phyloP scores from a whole-genome alignment of 2,888 invertebrate genomes.

The Atrina japonica region DNA sequence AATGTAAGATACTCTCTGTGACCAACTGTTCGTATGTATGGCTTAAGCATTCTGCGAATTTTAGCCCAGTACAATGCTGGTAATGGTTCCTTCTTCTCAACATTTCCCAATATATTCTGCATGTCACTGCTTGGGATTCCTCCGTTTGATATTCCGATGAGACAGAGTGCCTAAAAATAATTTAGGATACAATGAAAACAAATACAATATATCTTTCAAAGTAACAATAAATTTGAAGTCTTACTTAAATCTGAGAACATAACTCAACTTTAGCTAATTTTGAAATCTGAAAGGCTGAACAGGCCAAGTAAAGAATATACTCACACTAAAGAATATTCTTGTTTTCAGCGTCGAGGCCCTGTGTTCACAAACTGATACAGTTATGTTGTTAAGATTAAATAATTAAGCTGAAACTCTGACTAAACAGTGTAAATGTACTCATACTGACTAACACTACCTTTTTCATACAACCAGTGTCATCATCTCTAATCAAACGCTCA shows the following conservation, averaged over 20 bases:
- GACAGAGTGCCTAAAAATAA: conserved; percentile 55
- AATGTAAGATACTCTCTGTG: conserved; percentile 59
- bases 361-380: too few species aligned
- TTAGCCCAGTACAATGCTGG: conserved; percentile 67
- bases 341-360: too few species aligned
- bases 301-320: too few species aligned
- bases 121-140: conserved; percentile 63
- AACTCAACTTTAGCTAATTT: too few species aligned
- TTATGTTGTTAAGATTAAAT: too few species aligned
- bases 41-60: conserved; percentile 63
- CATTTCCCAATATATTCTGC: conserved; percentile 66
- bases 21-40: conserved; percentile 59
- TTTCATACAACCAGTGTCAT: conserved; percentile 65
- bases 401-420: too few species aligned
- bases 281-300: too few species aligned
- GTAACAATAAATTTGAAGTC: neutral
- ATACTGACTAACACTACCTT: too few species aligned
- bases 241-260: too few species aligned
- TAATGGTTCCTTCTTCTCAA: conserved; percentile 54
- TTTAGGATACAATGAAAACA: neutral
- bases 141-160: conserved; percentile 63
- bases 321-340: too few species aligned
- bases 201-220: neutral
- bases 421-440: too few species aligned
- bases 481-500: conserved; percentile 66